phyloP scores from a whole-genome alignment of 2,888 invertebrate species.

The Lasius fuliginosus region DNA sequence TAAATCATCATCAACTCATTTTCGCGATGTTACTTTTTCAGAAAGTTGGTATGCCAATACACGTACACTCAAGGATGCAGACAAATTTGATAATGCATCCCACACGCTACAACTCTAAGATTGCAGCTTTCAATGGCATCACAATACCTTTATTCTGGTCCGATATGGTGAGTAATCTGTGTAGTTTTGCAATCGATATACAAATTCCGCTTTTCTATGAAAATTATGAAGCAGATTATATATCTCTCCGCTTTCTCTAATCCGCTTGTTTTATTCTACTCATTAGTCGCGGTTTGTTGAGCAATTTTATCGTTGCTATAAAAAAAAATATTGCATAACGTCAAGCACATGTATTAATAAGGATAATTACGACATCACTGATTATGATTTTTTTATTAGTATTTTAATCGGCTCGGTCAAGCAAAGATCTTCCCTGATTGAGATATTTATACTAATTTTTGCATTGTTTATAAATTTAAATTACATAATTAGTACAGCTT shows the following conservation, averaged over 20 bases:
- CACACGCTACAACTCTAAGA: slow-evolving; percentile 89
- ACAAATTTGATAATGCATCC: slow-evolving; percentile 91
- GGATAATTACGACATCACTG: background rate
- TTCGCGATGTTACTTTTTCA: slow-evolving; percentile 79
- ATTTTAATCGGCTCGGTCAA: background rate
- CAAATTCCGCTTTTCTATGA: slow-evolving; percentile 1
- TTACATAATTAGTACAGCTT: background rate
- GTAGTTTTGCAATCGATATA: background rate
- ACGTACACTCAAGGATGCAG: slow-evolving; percentile 90
- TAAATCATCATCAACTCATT: background rate
- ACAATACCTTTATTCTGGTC: slow-evolving; percentile 92
- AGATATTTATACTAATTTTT: background rate
- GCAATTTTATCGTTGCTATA: background rate
- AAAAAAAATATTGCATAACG: slow-evolving; percentile 10
- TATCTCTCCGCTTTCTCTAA: slow-evolving; percentile 35
- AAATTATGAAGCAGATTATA: background rate
- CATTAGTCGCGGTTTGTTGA: background rate
- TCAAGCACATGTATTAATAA: background rate
- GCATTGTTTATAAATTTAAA: background rate
- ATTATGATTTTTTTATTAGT: background rate
- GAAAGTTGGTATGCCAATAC: slow-evolving; percentile 90
- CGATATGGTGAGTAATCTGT: slow-evolving; percentile 88
- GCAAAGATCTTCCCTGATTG: background rate
- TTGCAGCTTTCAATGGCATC: slow-evolving; percentile 89
- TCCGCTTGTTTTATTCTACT: slow-evolving; percentile 2